Evolutionary conservation across 2,888 invertebrate species (phyloP).

Genomic region (Hymenopus coronatus): DNA sequence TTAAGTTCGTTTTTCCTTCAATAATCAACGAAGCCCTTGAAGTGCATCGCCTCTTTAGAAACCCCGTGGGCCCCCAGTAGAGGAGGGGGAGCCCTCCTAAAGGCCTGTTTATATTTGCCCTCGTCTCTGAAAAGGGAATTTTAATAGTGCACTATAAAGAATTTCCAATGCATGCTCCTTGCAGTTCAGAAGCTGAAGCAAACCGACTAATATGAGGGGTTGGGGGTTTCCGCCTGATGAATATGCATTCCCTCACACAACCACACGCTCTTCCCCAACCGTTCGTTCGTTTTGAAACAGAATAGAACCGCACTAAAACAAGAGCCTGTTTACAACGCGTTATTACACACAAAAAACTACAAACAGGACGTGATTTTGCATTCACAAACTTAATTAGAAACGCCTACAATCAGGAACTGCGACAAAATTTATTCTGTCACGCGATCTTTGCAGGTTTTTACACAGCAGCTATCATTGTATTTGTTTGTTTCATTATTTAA

Average conservation of each 20-base stretch:
- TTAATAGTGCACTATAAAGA: neutral
- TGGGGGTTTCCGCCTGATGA: neutral
- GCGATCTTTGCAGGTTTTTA: neutral
- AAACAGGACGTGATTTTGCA: neutral
- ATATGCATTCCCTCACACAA: neutral
- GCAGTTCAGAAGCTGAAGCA: neutral
- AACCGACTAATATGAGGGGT: neutral
- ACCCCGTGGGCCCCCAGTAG: neutral
- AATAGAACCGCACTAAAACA: neutral
- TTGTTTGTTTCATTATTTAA: neutral
- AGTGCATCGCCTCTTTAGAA: neutral
- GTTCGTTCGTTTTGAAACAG: neutral
- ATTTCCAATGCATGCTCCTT: neutral
- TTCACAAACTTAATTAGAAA: neutral
- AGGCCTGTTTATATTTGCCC: neutral
- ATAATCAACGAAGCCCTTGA: neutral
- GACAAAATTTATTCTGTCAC: neutral
- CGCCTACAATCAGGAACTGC: neutral
- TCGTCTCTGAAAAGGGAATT: neutral
- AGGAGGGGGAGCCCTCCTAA: neutral
- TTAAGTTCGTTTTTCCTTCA: neutral
- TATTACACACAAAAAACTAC: neutral
- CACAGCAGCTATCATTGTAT: neutral
- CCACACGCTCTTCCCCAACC: neutral
- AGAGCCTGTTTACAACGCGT: neutral